Conservation (phyloP, 2,113 vertebrate genomes). For the Lampris megalopsis region DNA sequence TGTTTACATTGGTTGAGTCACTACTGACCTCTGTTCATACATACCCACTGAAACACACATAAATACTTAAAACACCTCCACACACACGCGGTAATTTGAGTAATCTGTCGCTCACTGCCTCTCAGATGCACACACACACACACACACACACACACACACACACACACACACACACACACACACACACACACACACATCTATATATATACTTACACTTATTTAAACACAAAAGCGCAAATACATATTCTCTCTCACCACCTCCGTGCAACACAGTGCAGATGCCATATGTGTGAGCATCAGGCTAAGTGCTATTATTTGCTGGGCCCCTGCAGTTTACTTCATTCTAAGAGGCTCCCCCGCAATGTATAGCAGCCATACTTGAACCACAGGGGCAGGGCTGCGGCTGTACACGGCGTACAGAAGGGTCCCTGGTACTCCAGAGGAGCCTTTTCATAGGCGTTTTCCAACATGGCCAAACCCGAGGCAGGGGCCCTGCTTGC, state of each 20-base stretch:
- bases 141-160: conserved; percentile 17
- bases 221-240: not conserved
- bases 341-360: conserved; percentile 38
- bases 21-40: conserved; percentile 24
- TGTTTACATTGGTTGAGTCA: conserved; percentile 46
- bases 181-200: not conserved
- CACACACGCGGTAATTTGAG: conserved; percentile 41
- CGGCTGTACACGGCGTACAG: conserved; percentile 16
- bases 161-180: conserved; percentile 16
- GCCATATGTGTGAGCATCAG: conserved; percentile 66
- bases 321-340: conserved; percentile 44
- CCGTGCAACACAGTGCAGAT: conserved; percentile 32
- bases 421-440: conserved; percentile 33
- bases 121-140: conserved; percentile 3
- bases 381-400: conserved; percentile 49
- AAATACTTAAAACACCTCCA: conserved; percentile 36
- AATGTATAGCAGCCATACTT: conserved; percentile 54
- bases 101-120: conserved; percentile 18
- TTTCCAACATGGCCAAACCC: conserved; percentile 40
- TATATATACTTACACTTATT: too few species aligned
- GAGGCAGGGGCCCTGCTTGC: conserved; percentile 32
- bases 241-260: conserved; percentile 24
- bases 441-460: conserved; percentile 38
- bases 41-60: conserved; percentile 20
- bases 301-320: conserved; percentile 61